Evolutionary conservation across 1,140 invertebrate species (phyloP).

Genomic region (Pseudomyrmex dendroicus): DNA sequence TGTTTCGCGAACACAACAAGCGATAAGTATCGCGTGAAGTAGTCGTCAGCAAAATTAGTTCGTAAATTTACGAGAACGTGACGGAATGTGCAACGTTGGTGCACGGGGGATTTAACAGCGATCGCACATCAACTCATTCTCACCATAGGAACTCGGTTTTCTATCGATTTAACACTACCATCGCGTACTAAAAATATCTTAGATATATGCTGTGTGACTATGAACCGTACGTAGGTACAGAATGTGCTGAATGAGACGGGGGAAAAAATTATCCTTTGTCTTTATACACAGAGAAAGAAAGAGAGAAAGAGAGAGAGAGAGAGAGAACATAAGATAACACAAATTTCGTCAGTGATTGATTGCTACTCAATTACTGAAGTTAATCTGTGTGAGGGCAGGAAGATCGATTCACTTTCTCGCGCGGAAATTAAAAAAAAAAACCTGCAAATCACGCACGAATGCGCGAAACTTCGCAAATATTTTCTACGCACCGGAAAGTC

Average conservation of each 20-base stretch:
- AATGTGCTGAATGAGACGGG: slow-evolving; percentile 10
- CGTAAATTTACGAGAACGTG: slow-evolving; percentile 6
- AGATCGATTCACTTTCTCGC: neutral
- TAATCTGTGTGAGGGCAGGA: neutral
- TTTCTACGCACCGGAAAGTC: slow-evolving; percentile 81
- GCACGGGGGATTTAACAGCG: slow-evolving; percentile 53
- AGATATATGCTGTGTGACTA: slow-evolving; percentile 30
- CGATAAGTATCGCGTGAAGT: neutral
- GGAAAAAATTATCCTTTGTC: no score
- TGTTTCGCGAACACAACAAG: no score
- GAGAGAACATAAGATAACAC: no score
- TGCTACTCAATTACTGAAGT: neutral
- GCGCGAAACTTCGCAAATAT: slow-evolving; percentile 62
- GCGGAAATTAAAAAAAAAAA: slow-evolving; percentile 44
- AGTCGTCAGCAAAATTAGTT: neutral
- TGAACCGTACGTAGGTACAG: slow-evolving; percentile 9
- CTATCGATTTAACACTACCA: slow-evolving; percentile 82
- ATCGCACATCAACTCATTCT: slow-evolving; percentile 73
- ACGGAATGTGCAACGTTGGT: neutral
- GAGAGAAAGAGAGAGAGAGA: neutral
- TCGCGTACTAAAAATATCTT: slow-evolving; percentile 76
- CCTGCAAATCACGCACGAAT: slow-evolving; percentile 20
- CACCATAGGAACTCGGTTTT: slow-evolving; percentile 80
- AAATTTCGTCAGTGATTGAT: no score
- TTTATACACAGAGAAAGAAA: neutral